Evolutionary conservation across 1,140 invertebrate species (phyloP).

Genomic region (Cyclargus thomasi): DNA sequence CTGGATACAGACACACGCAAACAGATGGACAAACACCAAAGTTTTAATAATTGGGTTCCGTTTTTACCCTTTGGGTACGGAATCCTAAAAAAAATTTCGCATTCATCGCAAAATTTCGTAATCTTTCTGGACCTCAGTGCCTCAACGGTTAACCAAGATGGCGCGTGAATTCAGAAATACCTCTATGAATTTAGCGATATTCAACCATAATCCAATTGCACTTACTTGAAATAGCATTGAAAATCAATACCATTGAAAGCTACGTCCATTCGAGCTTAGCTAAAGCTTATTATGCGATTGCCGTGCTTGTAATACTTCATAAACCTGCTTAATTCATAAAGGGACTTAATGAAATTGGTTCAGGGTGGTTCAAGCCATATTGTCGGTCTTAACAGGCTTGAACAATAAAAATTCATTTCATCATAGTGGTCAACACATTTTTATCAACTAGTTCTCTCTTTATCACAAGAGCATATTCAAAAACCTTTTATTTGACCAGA

Average conservation of each 20-base stretch:
- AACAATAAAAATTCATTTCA: background rate
- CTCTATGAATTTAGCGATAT: background rate
- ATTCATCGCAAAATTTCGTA: background rate
- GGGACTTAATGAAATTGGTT: background rate
- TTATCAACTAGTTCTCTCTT: too few species aligned
- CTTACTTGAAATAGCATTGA: conserved; percentile 8
- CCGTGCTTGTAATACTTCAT: conserved; percentile 1
- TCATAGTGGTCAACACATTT: background rate
- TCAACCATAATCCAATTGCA: background rate
- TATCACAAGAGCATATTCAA: too few species aligned
- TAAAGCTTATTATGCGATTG: conserved; percentile 5
- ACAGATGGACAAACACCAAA: too few species aligned
- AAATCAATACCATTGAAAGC: conserved; percentile 3
- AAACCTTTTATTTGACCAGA: too few species aligned
- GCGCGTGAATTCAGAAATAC: background rate
- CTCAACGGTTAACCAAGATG: background rate
- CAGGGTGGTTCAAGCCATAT: background rate
- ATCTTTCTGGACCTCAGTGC: background rate
- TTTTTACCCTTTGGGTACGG: too few species aligned
- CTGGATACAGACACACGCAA: too few species aligned
- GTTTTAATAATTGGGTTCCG: too few species aligned
- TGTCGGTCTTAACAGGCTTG: background rate
- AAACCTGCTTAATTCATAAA: conserved; percentile 3
- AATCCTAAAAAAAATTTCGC: background rate
- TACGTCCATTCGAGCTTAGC: conserved; percentile 6